Evolutionary conservation across 2,797 vertebrate species (phyloP).

Genomic region (Esox lucius): DNA sequence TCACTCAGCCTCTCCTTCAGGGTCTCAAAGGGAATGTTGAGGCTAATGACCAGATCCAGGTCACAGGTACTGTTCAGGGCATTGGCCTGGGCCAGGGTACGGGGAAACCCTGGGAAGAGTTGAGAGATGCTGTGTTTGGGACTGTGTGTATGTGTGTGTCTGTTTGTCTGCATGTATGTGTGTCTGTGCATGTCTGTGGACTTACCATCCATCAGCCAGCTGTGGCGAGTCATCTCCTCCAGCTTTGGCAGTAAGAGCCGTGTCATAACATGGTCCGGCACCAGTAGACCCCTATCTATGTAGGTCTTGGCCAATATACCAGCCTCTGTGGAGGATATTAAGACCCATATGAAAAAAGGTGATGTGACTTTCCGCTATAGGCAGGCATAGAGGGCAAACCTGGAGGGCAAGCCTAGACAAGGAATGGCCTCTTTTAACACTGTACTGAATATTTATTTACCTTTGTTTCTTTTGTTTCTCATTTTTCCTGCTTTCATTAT

Average conservation of each 20-base stretch:
- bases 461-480: background rate
- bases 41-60: constrained; percentile 88
- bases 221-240: constrained; percentile 80
- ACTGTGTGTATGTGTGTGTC: background rate
- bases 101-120: constrained; percentile 82
- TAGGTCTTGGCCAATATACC: constrained; percentile 85
- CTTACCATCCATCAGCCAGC: constrained; percentile 92
- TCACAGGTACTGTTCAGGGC: constrained; percentile 83
- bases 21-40: constrained; percentile 92
- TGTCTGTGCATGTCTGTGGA: background rate
- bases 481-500: background rate
- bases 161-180: background rate
- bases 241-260: constrained; percentile 83
- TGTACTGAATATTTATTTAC: background rate
- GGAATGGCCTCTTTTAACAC: background rate
- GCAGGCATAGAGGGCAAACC: background rate
- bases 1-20: constrained; percentile 88
- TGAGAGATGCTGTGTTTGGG: background rate
- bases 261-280: constrained; percentile 92
- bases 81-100: constrained; percentile 84
- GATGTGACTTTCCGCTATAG: background rate
- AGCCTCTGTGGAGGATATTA: constrained; percentile 66
- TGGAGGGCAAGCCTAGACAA: background rate
- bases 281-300: constrained; percentile 83
- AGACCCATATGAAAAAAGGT: background rate